These are phyloP conservation scores for Lycocerus yunnanus DNA, from an alignment of 2,888 invertebrate species.

Conservation along the genomic window DNA sequence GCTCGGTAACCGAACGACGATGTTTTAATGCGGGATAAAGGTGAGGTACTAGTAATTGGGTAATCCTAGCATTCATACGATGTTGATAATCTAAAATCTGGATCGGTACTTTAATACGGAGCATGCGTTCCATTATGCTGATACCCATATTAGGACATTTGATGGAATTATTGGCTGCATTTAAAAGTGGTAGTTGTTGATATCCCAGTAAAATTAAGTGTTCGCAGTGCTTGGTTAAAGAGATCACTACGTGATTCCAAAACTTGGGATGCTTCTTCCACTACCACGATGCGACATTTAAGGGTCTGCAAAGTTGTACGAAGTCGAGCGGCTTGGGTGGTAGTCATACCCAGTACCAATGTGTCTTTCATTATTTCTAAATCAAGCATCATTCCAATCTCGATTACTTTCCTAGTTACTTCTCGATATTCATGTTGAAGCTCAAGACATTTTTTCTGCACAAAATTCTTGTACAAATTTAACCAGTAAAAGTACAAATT, in stretches of 20 bases:
- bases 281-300: conserved; percentile 70
- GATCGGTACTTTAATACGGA: conserved; percentile 65
- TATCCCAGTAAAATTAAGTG: conserved; percentile 88
- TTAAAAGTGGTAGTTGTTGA: conserved; percentile 77
- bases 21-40: conserved; percentile 69
- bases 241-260: conserved; percentile 78
- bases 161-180: conserved; percentile 67
- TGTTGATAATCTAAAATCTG: conserved; percentile 69
- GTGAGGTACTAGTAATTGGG: conserved; percentile 20
- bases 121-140: conserved; percentile 75
- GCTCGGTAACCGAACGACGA: conserved; percentile 61
- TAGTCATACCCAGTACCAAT: conserved; percentile 74
- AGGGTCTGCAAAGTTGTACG: conserved; percentile 65
- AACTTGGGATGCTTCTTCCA: conserved; percentile 90
- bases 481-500: conserved; percentile 48
- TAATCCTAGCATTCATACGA: conserved; percentile 73
- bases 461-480: conserved; percentile 34
- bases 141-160: too few relatives aligned
- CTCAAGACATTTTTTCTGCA: conserved; percentile 32
- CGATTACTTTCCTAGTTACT: conserved; percentile 31
- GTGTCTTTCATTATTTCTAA: conserved; percentile 60
- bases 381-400: conserved; percentile 59
- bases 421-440: conserved; percentile 36
- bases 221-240: conserved; percentile 72
- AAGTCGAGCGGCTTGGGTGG: conserved; percentile 74